These are phyloP conservation scores for Oryzias dopingdopingensis DNA, from an alignment of 2,797 vertebrate genomes.

Conservation along the genomic window DNA sequence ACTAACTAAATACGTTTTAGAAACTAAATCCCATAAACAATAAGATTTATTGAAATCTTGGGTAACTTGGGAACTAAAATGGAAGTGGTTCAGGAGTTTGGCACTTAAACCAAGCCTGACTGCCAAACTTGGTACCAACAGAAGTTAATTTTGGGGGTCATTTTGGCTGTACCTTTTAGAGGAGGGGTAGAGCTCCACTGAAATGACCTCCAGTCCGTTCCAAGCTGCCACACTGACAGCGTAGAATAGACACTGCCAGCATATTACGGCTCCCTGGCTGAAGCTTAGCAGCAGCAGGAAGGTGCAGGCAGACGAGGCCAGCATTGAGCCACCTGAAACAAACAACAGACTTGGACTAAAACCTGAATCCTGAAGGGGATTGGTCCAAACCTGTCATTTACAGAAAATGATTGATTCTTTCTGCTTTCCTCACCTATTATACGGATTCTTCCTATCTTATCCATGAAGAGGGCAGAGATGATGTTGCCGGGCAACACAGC, in stretches of 20 bases:
- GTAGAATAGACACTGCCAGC: constrained; percentile 95
- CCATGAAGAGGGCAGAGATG: constrained; percentile 93
- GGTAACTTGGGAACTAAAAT: too few species aligned
- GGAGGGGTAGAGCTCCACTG: constrained; percentile 93
- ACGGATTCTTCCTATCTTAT: constrained; percentile 91
- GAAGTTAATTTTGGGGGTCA: background rate
- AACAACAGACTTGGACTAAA: background rate
- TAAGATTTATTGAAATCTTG: too few species aligned
- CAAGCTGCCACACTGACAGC: constrained; percentile 90
- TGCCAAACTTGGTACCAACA: too few species aligned
- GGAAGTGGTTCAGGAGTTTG: too few species aligned
- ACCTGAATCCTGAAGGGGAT: too few species aligned
- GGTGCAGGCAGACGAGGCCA: constrained; percentile 89
- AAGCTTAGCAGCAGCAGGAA: constrained; percentile 95
- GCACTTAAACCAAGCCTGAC: too few species aligned
- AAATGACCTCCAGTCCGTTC: constrained; percentile 95
- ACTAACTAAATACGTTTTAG: too few species aligned
- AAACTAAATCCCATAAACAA: too few species aligned
- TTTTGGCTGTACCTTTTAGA: constrained; percentile 86
- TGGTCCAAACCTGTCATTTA: background rate
- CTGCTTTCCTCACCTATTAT: constrained; percentile 87
- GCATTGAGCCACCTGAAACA: constrained; percentile 87
- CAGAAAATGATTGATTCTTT: background rate
- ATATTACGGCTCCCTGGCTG: constrained; percentile 91
- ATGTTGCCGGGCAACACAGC: constrained; percentile 96